phyloP scores from a whole-genome alignment of 2,888 invertebrate species.

The Campoplex nolae region DNA sequence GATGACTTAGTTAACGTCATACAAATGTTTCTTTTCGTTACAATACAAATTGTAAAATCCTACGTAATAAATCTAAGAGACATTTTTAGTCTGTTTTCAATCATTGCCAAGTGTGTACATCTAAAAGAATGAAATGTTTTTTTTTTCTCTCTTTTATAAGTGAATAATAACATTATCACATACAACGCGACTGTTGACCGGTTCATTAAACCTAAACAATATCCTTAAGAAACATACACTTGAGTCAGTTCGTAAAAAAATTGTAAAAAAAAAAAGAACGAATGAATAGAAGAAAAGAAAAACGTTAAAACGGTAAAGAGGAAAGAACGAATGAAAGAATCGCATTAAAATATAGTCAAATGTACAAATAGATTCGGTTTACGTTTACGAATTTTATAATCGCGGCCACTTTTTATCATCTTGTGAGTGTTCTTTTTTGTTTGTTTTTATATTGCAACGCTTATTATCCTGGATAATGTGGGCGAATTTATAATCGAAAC shows the following conservation, averaged over 20 bases:
- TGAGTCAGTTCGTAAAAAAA: slow-evolving; percentile 70
- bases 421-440: slow-evolving; percentile 4
- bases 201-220: slow-evolving; percentile 50
- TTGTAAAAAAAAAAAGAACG: slow-evolving; percentile 57
- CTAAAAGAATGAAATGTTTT: slow-evolving; percentile 7
- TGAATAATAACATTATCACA: neutral
- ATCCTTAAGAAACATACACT: slow-evolving; percentile 65
- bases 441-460: slow-evolving; percentile 59
- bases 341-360: slow-evolving; percentile 73
- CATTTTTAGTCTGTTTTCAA: slow-evolving; percentile 13
- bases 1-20: neutral
- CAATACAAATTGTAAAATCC: slow-evolving; percentile 26
- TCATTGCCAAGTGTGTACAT: slow-evolving; percentile 1
- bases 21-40: neutral
- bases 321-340: slow-evolving; percentile 66
- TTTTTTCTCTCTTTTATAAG: neutral
- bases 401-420: slow-evolving; percentile 12
- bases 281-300: slow-evolving; percentile 62
- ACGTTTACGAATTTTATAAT: slow-evolving; percentile 53
- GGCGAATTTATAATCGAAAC: slow-evolving; percentile 75
- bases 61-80: slow-evolving; percentile 43
- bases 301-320: slow-evolving; percentile 37
- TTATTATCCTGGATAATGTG: slow-evolving; percentile 73
- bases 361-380: slow-evolving; percentile 69
- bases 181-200: slow-evolving; percentile 42